Evolutionary conservation across 2,888 invertebrate species (phyloP).

Genomic region (Oligia strigilis): DNA sequence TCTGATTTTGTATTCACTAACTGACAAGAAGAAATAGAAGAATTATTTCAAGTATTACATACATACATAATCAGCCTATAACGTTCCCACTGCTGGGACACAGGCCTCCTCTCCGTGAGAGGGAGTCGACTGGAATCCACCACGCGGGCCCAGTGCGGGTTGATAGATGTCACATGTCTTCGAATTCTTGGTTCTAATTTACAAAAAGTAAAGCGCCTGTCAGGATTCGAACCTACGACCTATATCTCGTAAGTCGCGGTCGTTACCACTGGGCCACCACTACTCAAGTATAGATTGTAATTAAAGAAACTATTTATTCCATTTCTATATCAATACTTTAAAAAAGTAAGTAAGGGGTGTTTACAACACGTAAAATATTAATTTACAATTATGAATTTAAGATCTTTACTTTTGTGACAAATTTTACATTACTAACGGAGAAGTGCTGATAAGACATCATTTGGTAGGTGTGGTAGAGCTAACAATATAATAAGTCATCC

Average conservation of each 20-base stretch:
- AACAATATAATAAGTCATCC: slow-evolving; percentile 44
- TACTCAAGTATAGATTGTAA: background rate
- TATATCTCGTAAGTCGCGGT: too few species aligned
- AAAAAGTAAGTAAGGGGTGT: slow-evolving; percentile 19
- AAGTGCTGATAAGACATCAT: slow-evolving; percentile 56
- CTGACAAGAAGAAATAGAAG: background rate
- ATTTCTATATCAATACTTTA: background rate
- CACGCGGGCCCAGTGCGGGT: too few species aligned
- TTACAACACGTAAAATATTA: slow-evolving; percentile 32
- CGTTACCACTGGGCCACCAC: too few species aligned
- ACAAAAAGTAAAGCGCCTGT: too few species aligned
- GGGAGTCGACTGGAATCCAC: too few species aligned
- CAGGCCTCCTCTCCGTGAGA: too few species aligned
- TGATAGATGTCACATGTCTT: too few species aligned
- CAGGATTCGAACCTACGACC: too few species aligned
- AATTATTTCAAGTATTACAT: background rate
- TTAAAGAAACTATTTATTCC: background rate
- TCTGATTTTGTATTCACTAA: too few species aligned
- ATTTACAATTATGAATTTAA: slow-evolving; percentile 52
- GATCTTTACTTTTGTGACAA: slow-evolving; percentile 69
- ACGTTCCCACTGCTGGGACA: too few species aligned
- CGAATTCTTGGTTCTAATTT: too few species aligned
- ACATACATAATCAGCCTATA: too few species aligned
- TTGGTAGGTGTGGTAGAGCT: slow-evolving; percentile 57
- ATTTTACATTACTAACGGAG: slow-evolving; percentile 57